Conservation (phyloP, 2,113 vertebrate genomes). For the Balaeniceps rex region DNA sequence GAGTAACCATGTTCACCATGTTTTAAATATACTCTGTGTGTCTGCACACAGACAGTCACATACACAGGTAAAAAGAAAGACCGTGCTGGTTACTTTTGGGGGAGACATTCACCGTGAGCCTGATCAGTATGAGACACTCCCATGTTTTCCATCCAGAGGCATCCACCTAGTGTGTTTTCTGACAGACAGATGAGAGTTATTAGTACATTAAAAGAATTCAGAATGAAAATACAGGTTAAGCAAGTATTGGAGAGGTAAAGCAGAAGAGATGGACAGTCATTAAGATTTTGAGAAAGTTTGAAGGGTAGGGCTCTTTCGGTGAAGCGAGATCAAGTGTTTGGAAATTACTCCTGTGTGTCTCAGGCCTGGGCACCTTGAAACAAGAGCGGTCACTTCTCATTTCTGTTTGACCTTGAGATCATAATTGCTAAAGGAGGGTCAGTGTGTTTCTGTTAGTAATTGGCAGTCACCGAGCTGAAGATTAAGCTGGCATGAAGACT, state of each 20-base stretch:
- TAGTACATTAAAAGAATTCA: not conserved
- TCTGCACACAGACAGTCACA: not conserved
- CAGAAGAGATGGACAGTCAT: not conserved
- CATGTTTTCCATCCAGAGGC: not conserved
- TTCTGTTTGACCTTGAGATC: not conserved
- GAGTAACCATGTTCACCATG: not conserved
- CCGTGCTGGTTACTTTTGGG: accelerated
- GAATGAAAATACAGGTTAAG: not conserved
- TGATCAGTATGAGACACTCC: not conserved
- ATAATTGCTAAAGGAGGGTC: not conserved
- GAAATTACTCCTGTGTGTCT: not conserved
- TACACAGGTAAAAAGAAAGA: not conserved
- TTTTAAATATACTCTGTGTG: not conserved
- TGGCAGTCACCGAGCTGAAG: not conserved
- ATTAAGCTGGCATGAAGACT: conserved; percentile 5
- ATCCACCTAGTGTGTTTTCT: not conserved
- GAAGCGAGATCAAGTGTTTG: not conserved
- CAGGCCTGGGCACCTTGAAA: not conserved
- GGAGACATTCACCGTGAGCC: accelerated
- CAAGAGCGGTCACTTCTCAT: not conserved
- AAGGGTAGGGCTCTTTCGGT: not conserved
- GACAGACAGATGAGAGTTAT: not conserved
- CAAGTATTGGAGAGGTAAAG: not conserved
- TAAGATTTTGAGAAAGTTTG: not conserved
- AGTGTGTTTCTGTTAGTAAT: not conserved